Evolutionary conservation across 1,140 invertebrate species (phyloP), one percentile per base, ranked within the genome.

Genomic region (Drosophila setifemur): DNA sequence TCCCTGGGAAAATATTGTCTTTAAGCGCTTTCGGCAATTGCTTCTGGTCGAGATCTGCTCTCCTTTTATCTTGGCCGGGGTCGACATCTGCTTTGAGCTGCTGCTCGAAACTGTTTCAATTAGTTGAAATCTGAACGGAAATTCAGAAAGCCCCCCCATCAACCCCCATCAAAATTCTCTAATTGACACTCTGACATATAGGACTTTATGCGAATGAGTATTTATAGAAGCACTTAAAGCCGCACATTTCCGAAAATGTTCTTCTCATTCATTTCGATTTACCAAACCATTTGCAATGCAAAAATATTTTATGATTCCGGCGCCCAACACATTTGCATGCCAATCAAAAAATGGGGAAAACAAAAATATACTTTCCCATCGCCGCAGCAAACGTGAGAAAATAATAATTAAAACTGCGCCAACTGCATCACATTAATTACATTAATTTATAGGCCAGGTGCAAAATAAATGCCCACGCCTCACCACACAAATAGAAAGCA

Each of bases 11-110:
- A 70, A 69, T 73, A 60, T 74, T 71, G 50, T 67, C 42, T 68
- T 81, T 47, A 68, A 75, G 35, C 47, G 49, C 78, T 73, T 63
- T 52, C 44, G 70, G 35, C 64, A 28, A 64, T 53, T 64, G 48
- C 43, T 47, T 60, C 39, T 44, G 7, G 49, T 8, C n/a, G n/a
- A 33, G 31, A 72, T 47, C 28, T 37, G 39, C 12, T 53, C 9
- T 28, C 40, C 45, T 40, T 58, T 45, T 48, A 57, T 63, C 70
- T 55, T 35, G 19, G 35, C 12, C 26, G 29, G 31, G 39, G 28
- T 47, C n/a, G 55, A 39, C 60, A 64, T 39, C 19, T 64, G 55
- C 40, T 40, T 9, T 21, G 12, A 47, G 42, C 42, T 11, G 42
- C 42, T 11, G 42, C 29, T 29, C 11, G 23, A 48, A 64, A 61